Percentiles rank a stretch among this genome's conserved stretches.
Conservation (phyloP, 1,140 invertebrate species). For the Diabrotica undecimpunctata region DNA sequence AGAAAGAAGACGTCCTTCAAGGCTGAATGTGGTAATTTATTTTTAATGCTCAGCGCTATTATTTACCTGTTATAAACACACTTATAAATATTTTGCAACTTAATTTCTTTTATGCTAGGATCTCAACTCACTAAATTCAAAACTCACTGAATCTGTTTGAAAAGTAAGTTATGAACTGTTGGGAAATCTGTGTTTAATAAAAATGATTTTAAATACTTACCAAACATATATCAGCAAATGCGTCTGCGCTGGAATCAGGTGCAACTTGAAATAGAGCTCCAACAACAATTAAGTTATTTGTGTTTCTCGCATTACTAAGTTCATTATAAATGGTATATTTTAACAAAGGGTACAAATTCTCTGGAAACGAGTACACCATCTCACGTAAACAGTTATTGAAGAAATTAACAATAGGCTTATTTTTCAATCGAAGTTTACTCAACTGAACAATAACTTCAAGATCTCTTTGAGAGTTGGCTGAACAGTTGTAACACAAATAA, state of each 20-base stretch:
- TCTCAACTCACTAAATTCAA: too few relatives aligned
- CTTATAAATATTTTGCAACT: too few relatives aligned
- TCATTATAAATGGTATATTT: conserved; percentile 95
- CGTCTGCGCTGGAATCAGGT: conserved; percentile 69
- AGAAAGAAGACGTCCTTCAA: too few relatives aligned
- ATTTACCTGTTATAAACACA: too few relatives aligned
- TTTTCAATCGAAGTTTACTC: conserved; percentile 88
- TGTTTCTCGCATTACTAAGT: conserved; percentile 84
- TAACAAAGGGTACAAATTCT: conserved; percentile 81
- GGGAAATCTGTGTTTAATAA: too few relatives aligned
- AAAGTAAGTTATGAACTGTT: too few relatives aligned
- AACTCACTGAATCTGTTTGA: too few relatives aligned
- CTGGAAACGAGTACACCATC: conserved; percentile 70
- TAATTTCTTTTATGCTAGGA: too few relatives aligned
- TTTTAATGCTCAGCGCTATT: too few relatives aligned
- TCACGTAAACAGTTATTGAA: conserved; percentile 84
- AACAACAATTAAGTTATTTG: conserved; percentile 89
- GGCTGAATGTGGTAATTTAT: too few relatives aligned
- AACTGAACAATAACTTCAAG: conserved; percentile 87
- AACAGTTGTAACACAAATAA: conserved; percentile 87
- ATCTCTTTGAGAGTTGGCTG: conserved; percentile 72
- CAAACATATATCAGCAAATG: conserved; percentile 76
- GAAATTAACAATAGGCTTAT: conserved; percentile 85
- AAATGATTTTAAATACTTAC: conserved; percentile 40
- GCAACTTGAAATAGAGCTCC: conserved; percentile 81